A percentile compares a stretch with the other conserved stretches of the same genome.
Evolutionary conservation across 2,888 invertebrate species (phyloP).

Genomic region (Leucania comma): DNA sequence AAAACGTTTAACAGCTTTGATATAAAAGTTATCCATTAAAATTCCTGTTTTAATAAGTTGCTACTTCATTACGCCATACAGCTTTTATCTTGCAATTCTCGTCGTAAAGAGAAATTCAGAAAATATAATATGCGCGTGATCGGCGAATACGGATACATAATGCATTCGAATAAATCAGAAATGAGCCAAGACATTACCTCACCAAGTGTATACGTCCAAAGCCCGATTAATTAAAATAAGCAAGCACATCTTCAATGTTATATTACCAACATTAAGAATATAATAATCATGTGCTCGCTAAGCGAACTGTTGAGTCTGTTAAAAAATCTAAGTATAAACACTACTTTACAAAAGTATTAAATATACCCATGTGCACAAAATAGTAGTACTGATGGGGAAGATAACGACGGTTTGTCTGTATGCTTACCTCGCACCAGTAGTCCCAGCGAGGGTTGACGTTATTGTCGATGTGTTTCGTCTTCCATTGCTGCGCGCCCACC

Average conservation of each 20-base stretch:
- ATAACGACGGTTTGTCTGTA: not conserved
- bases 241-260: conserved; percentile 63
- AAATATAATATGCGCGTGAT: conserved; percentile 35
- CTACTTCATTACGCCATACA: conserved; percentile 46
- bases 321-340: conserved; percentile 50
- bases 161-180: conserved; percentile 65
- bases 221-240: conserved; percentile 63
- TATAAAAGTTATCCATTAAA: not conserved
- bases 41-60: conserved; percentile 27
- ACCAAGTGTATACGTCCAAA: conserved; percentile 56
- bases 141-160: conserved; percentile 21
- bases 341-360: conserved; percentile 38
- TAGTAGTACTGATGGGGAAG: conserved; percentile 24
- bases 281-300: conserved; percentile 60
- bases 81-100: conserved; percentile 53
- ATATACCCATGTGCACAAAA: conserved; percentile 59
- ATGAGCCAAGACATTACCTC: conserved; percentile 68
- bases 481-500: conserved; percentile 98
- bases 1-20: not conserved
- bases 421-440: conserved; percentile 98
- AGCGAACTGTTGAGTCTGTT: conserved; percentile 54
- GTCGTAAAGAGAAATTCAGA: conserved; percentile 51
- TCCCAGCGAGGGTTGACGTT: conserved; percentile 99
- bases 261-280: conserved; percentile 52
- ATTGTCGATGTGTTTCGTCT: conserved; percentile 98